Percentiles rank a stretch among this genome's conserved stretches.
Evolutionary conservation across 1,140 invertebrate genomes (phyloP).

Genomic region (Arctopsyche grandis): DNA sequence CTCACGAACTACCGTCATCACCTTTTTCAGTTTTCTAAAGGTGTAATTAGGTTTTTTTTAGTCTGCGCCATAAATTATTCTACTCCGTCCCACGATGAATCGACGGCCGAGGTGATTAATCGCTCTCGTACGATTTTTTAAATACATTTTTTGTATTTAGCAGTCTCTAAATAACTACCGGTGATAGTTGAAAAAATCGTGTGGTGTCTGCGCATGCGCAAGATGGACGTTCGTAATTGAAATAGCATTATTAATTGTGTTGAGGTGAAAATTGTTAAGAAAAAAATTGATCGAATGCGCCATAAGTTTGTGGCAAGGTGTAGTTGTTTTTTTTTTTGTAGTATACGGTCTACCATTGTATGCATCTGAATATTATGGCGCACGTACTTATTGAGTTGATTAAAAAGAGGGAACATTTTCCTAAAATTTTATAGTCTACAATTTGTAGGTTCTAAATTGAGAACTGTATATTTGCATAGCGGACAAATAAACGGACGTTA

Average conservation of each 20-base stretch:
- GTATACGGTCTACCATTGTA: too few relatives aligned
- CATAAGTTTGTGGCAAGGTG: too few relatives aligned
- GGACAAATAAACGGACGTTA: too few relatives aligned
- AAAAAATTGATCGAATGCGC: background rate
- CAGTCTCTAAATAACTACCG: background rate
- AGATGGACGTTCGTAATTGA: background rate
- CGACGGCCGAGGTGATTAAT: background rate
- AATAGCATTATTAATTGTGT: slow-evolving; percentile 21
- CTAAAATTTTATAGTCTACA: too few relatives aligned
- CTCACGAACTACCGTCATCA: background rate
- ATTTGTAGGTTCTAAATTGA: too few relatives aligned
- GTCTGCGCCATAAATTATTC: background rate
- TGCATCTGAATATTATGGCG: too few relatives aligned
- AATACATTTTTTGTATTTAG: slow-evolving; percentile 1
- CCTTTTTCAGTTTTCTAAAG: background rate
- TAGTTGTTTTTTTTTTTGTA: too few relatives aligned
- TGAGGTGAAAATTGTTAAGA: background rate
- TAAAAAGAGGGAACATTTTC: too few relatives aligned
- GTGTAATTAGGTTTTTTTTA: slow-evolving; percentile 20
- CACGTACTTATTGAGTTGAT: too few relatives aligned
- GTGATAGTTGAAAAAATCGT: background rate
- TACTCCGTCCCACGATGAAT: background rate
- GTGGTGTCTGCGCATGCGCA: background rate
- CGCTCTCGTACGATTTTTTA: background rate
- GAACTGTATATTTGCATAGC: too few relatives aligned